These are phyloP conservation scores for Speoplatyrhinus poulsoni DNA, from an alignment of 2,113 vertebrate genomes.

Conservation along the genomic window DNA sequence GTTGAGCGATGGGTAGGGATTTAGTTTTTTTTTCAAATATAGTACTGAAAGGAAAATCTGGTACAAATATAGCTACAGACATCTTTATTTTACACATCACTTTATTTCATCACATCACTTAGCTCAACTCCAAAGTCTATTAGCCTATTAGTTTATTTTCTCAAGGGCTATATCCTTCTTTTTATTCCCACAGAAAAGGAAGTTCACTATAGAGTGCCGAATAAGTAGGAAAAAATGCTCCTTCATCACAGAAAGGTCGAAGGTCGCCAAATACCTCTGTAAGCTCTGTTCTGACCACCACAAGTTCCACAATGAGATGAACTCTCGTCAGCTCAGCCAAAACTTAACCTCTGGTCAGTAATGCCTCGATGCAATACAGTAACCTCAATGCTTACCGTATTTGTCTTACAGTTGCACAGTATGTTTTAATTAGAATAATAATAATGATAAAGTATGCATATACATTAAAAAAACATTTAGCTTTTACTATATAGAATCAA, in stretches of 20 bases:
- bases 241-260: conserved; percentile 81
- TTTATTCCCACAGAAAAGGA: conserved; percentile 75
- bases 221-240: conserved; percentile 83
- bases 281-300: conserved; percentile 87
- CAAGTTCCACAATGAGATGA: conserved; percentile 85
- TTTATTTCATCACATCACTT: not conserved
- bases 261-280: conserved; percentile 84
- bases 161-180: not conserved
- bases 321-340: conserved; percentile 75
- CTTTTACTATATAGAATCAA: no score
- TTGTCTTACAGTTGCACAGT: not conserved
- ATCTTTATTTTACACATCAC: not conserved
- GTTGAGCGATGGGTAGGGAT: conserved; percentile 32
- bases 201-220: conserved; percentile 84
- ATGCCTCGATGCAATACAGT: not conserved
- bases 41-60: not conserved
- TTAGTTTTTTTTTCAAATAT: not conserved
- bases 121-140: not conserved
- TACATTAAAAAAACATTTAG: no score
- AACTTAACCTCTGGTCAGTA: conserved; percentile 74
- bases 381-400: not conserved
- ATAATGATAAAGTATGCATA: no score
- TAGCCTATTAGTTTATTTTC: not conserved
- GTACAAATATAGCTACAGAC: not conserved
- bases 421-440: not conserved